phyloP scores from a whole-genome alignment of 1,140 invertebrate species.

The Rhyacophila brunnea region DNA sequence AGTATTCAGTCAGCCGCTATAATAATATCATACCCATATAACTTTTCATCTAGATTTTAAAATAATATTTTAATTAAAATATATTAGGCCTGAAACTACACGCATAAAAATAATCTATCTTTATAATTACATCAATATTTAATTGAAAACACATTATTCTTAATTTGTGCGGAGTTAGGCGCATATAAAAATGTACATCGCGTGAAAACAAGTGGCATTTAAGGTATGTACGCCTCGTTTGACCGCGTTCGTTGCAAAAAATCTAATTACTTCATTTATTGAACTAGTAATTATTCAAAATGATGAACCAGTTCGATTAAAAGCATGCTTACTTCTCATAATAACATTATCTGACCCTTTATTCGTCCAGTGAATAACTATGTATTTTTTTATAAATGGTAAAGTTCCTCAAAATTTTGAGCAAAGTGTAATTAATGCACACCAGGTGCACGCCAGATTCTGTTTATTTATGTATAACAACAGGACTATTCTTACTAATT shows the following conservation, averaged over 20 bases:
- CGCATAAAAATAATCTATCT: background rate
- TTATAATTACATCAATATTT: background rate
- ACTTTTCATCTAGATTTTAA: too few relatives aligned
- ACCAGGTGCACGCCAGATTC: too few relatives aligned
- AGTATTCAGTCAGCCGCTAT: too few relatives aligned
- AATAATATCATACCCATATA: too few relatives aligned
- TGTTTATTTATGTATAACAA: too few relatives aligned
- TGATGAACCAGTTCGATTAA: background rate
- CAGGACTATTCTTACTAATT: too few relatives aligned
- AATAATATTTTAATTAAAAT: slow-evolving; percentile 1
- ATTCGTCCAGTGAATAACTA: too few relatives aligned
- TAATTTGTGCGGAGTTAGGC: background rate
- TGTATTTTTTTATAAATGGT: too few relatives aligned
- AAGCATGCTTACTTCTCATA: too few relatives aligned
- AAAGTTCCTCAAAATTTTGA: too few relatives aligned
- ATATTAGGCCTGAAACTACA: background rate
- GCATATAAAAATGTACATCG: background rate
- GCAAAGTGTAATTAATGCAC: too few relatives aligned
- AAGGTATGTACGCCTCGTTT: background rate
- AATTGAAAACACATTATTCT: background rate
- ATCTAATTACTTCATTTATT: background rate
- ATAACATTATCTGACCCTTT: too few relatives aligned
- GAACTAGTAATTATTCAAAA: slow-evolving; percentile 1
- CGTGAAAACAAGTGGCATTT: background rate
- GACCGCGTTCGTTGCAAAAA: background rate